Evolutionary conservation across 2,797 vertebrate species (phyloP), one percentile per base, ranked within the genome.

Genomic region (Darevskia mixta): DNA sequence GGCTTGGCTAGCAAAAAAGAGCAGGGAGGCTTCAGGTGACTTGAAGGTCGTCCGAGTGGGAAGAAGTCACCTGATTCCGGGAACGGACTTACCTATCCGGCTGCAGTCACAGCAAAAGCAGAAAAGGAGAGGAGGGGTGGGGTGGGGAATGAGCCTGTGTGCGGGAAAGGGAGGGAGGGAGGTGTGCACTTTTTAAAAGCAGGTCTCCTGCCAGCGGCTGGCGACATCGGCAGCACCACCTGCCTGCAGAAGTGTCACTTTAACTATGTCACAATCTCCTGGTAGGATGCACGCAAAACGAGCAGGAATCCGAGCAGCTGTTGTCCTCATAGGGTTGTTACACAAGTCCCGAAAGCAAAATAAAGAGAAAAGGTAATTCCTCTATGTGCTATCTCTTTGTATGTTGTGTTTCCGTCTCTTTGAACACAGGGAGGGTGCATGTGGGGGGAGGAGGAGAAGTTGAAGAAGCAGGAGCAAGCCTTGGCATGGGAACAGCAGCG

Each of bases 291-390:
- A 97, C 89, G 98, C 97, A 92, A 98, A 98, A 90, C 98, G 98
- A 95, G 98, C 98, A 10, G 98, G 98, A 87, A 98, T 99, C 73
- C 98, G 98, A 82, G 98, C 98, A 0, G 98, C 98, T 0, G 98
- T 99, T 92, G 98, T 99, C 91, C 97, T 99, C 79, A 99, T 99
- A 66, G 98, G 98, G 96, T 97, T 99, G 86, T 97, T 99, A 94
- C 98, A 99, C 97, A 98, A 98, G 95, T 98, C 98, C 86, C 97
- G 98, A 88, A 96, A 96, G 92, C 98, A 98, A 95, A 98, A 97
- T 95, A 96, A 95, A 92, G 97, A 97, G 91, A 95, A 94, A 89
- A 96, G 97, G 97, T 97, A 96, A 95, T 67, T 86, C 61, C 32
- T 23, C 38, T 71, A 83, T 55, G 49, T 55, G 13, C 49, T 81